These are phyloP conservation scores for Mesembrinibis cayennensis DNA, from an alignment of 2,113 vertebrate species.

Conservation along the genomic window DNA sequence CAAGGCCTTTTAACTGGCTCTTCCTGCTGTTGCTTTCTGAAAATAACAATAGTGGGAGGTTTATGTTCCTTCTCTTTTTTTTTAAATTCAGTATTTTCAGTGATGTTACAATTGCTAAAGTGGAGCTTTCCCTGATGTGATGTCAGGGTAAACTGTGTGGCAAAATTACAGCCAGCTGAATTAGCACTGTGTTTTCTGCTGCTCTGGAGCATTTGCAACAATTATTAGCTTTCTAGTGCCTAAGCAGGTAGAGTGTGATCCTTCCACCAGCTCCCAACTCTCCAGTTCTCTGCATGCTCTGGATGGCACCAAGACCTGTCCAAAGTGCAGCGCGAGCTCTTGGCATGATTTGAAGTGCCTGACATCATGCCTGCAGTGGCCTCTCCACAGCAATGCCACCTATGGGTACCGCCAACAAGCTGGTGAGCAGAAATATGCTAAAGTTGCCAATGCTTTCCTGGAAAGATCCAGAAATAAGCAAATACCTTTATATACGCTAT, in stretches of 20 bases:
- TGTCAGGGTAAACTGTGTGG: neutral
- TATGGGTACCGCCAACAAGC: accelerated
- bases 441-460: neutral
- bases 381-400: neutral
- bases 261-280: neutral
- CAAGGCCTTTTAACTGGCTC: slow-evolving; percentile 9
- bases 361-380: neutral
- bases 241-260: neutral
- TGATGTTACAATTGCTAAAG: slow-evolving; percentile 64
- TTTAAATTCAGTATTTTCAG: slow-evolving; percentile 58
- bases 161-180: neutral
- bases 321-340: neutral
- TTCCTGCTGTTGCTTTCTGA: slow-evolving; percentile 35
- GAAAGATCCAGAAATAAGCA: neutral
- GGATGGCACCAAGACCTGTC: neutral
- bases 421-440: neutral
- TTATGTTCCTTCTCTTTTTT: slow-evolving; percentile 65
- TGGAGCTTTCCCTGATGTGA: neutral
- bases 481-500: neutral
- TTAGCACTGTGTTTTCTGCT: neutral
- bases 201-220: neutral
- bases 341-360: neutral
- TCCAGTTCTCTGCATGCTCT: neutral
- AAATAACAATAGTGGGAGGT: slow-evolving; percentile 52
- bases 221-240: neutral